Conservation (phyloP, 2,888 invertebrate genomes). For the Perizoma flavofasciatum region DNA sequence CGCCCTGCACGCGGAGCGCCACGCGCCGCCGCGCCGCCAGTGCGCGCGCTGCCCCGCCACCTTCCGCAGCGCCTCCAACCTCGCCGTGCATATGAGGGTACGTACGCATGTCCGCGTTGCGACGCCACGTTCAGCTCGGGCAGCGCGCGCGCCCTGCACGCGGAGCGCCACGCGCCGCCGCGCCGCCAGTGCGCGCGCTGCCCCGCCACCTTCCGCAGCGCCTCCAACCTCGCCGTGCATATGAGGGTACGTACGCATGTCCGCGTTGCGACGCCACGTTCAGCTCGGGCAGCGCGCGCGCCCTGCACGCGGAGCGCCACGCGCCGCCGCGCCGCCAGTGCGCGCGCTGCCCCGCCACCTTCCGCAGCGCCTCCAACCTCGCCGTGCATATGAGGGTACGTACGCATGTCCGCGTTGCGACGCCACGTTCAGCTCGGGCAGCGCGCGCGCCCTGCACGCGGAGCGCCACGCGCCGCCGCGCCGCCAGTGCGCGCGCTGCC, state of each 20-base stretch:
- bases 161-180: slow-evolving; percentile 2
- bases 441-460: not conserved
- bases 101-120: slow-evolving; percentile 1
- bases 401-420: not conserved
- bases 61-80: slow-evolving; percentile 2
- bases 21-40: slow-evolving; percentile 1
- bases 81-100: not conserved
- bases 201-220: not conserved
- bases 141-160: not conserved
- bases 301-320: not conserved
- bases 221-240: slow-evolving; percentile 4
- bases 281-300: not conserved
- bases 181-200: not conserved
- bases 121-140: not conserved
- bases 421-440: not conserved
- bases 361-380: slow-evolving; percentile 2
- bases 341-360: not conserved
- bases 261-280: not conserved
- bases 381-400: not conserved
- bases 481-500: not conserved
- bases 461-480: slow-evolving; percentile 2
- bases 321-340: slow-evolving; percentile 3
- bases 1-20: not conserved
- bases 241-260: not conserved
- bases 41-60: not conserved